phyloP scores from a whole-genome alignment of 2,113 vertebrate genomes.

The Scophthalmus maximus region DNA sequence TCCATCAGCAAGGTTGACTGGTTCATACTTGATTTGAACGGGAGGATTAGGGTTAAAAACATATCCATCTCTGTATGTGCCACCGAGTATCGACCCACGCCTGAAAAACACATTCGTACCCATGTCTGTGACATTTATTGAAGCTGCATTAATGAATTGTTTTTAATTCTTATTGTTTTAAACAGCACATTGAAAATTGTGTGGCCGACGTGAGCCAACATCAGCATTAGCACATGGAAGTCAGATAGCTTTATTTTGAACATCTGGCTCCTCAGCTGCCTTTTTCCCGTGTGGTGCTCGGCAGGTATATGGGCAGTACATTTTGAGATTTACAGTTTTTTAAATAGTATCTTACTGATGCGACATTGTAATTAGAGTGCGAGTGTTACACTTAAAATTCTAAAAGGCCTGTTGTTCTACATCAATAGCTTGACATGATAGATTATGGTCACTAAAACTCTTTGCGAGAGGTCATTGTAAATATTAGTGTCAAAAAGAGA shows the following conservation, averaged over 20 bases:
- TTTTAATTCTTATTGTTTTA: not conserved
- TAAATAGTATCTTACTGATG: no score
- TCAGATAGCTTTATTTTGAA: not conserved
- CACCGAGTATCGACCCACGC: not conserved
- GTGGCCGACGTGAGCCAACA: not conserved
- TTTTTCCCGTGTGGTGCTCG: no score
- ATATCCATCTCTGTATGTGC: not conserved
- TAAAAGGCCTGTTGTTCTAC: not conserved
- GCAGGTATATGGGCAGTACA: no score
- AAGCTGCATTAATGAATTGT: no score
- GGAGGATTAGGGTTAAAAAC: not conserved
- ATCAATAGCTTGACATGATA: not conserved
- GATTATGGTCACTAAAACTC: not conserved
- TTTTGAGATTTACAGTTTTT: no score
- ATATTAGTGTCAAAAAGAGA: slow-evolving; percentile 32
- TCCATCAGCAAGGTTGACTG: not conserved
- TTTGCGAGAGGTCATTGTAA: slow-evolving; percentile 15
- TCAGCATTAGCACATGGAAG: not conserved
- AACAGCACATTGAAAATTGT: not conserved
- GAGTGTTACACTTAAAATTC: not conserved
- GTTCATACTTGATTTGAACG: not conserved
- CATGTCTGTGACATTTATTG: no score
- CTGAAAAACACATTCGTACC: not conserved
- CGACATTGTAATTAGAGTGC: no score
- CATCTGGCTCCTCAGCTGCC: no score